Base-by-base conservation (phyloP, 2,888 invertebrate species). In the Phymatocera aterrima region DNA sequence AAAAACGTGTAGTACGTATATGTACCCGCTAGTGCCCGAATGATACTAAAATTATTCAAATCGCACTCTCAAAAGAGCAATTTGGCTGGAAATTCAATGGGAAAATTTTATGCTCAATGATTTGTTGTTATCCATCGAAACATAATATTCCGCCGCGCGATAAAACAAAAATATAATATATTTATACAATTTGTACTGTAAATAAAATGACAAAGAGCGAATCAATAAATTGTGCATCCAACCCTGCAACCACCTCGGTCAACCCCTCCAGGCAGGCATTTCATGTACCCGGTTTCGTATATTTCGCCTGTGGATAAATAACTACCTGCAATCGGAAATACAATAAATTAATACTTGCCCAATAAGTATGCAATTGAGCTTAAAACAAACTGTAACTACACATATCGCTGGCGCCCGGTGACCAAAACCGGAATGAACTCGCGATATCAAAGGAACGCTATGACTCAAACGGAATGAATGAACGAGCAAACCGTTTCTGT, bases 181-280 rank as follows among this genome's bases (percentile, higher is more conserved):
- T n/a, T n/a, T n/a, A n/a, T n/a, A n/a, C n/a, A n/a, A n/a, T n/a
- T n/a, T n/a, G n/a, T n/a, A n/a, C n/a, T n/a, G n/a, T n/a, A 43
- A 72, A 72, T 34, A 72, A 72, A 72, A 51, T 48, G 51, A 72
- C 79, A 68, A 78, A 78, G 40, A 61, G 57, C 46, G 46, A 74
- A 72, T 78, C 78, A 61, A 78, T 74, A 74, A 78, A 78, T 78
- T 60, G 78, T 28, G 74, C 78, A 70, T 46, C 46, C 61, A 21
- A 43, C 43, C 74, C 18, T 2, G 10, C 61, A 60, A 65, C 21
- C 46, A 34, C 61, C 43, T 21, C 79, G 81, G 18, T 78, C 81
- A 80, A 81, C 78, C 80, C 80, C 78, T 82, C 84, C 84, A 85
- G 84, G 85, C 85, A 82, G 79, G 81, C 86, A 81, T 84, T 84